Conservation (phyloP, 2,797 vertebrate genomes). For the Platyrinchus mystaceus region DNA sequence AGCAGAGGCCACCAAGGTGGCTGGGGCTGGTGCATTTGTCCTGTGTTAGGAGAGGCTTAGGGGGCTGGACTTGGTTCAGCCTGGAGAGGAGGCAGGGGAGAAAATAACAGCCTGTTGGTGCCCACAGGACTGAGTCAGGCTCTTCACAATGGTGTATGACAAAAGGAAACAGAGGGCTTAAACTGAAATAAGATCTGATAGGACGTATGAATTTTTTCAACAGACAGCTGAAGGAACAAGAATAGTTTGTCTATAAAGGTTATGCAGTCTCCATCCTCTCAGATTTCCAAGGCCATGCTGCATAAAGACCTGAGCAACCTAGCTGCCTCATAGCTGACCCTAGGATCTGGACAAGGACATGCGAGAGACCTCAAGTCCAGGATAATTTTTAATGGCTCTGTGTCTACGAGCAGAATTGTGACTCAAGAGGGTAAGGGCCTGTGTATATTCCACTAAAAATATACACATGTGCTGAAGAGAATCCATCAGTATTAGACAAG, state of each 20-base stretch:
- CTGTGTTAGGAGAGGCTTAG: background rate
- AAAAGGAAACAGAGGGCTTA: background rate
- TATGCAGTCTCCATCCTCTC: background rate
- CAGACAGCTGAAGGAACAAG: background rate
- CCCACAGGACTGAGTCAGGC: background rate
- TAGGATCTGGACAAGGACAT: background rate
- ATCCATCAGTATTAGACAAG: slow-evolving; percentile 60
- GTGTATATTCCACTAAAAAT: background rate
- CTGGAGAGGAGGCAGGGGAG: background rate
- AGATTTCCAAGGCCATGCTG: background rate
- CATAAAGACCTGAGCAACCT: background rate
- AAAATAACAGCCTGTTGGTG: background rate
- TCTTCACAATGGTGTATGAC: background rate
- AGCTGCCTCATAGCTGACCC: background rate
- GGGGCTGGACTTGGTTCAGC: background rate
- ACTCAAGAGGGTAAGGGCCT: background rate
- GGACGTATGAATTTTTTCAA: fast-evolving
- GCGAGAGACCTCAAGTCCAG: background rate
- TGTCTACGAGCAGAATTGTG: background rate
- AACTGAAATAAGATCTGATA: background rate
- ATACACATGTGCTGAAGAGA: slow-evolving; percentile 63
- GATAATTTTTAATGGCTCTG: background rate
- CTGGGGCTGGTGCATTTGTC: background rate
- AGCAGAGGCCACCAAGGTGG: background rate
- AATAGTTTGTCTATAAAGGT: background rate